phyloP scores from a whole-genome alignment of 2,797 vertebrate species.

The Onychomys torridus region DNA sequence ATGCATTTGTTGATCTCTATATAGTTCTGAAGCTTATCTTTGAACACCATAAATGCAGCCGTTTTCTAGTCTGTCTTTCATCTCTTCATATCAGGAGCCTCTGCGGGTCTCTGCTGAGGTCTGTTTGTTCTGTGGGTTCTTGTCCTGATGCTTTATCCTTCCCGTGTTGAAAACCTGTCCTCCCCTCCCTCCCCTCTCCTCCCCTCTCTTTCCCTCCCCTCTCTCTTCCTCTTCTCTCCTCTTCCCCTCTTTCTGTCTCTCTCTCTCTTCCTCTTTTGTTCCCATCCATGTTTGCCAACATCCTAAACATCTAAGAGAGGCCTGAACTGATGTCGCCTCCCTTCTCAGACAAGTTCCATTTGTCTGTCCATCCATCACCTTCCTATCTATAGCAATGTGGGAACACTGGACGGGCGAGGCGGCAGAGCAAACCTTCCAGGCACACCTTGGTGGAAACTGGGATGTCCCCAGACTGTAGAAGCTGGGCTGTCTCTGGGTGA shows the following conservation, averaged over 20 bases:
- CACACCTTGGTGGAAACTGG: not conserved
- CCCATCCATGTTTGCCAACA: not conserved
- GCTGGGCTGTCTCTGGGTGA: not conserved
- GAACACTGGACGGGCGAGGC: not conserved
- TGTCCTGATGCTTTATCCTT: not conserved
- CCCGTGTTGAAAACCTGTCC: not conserved
- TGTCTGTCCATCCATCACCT: not conserved
- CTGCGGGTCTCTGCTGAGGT: not conserved
- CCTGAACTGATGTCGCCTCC: not conserved
- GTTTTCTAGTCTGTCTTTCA: not conserved
- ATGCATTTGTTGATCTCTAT: not conserved
- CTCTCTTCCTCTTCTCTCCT: not conserved
- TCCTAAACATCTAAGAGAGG: not conserved
- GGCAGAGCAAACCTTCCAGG: not conserved
- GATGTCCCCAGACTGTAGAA: not conserved
- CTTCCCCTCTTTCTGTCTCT: not conserved
- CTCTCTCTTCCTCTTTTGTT: not conserved
- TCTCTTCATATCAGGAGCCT: not conserved
- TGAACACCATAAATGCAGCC: not conserved
- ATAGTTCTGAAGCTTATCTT: conserved; percentile 20
- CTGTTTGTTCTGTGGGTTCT: conserved; percentile 11
- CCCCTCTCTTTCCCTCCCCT: no score
- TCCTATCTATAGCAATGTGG: not conserved
- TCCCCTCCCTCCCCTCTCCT: rapidly evolving
- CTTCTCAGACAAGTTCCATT: not conserved